A percentile compares a stretch with the other conserved stretches of the same genome.
phyloP scores from a whole-genome alignment of 2,797 vertebrate species.

The Luscinia megarhynchos region DNA sequence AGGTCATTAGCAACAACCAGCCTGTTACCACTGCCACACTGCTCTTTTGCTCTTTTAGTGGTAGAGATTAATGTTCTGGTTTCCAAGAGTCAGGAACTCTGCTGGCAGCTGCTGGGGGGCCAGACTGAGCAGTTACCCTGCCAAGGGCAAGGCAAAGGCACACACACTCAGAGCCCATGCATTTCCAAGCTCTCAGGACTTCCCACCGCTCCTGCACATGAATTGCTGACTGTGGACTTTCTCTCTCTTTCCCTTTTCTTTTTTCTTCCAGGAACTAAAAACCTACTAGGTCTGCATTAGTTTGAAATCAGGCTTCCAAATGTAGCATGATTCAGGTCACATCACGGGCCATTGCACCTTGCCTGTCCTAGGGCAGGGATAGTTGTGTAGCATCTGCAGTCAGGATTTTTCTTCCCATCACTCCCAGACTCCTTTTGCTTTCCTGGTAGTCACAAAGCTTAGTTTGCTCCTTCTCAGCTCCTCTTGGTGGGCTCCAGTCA shows the following conservation, averaged over 20 bases:
- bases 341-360: accelerated
- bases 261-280: neutral
- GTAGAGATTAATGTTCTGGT: neutral
- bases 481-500: neutral
- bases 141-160: neutral
- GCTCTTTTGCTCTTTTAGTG: neutral
- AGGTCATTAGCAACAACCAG: neutral
- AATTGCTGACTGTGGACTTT: neutral
- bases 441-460: neutral
- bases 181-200: neutral
- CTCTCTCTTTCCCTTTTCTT: accelerated
- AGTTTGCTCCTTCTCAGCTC: neutral
- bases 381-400: neutral
- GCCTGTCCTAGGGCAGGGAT: neutral
- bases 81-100: neutral
- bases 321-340: neutral
- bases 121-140: neutral
- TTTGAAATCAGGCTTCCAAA: neutral
- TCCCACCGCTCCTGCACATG: neutral
- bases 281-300: neutral
- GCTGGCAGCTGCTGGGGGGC: neutral
- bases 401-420: neutral
- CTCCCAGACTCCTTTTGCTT: neutral
- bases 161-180: neutral
- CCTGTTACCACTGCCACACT: neutral